Evolutionary conservation across 2,888 invertebrate genomes (phyloP).

Genomic region (Gymnosoma rotundatum): DNA sequence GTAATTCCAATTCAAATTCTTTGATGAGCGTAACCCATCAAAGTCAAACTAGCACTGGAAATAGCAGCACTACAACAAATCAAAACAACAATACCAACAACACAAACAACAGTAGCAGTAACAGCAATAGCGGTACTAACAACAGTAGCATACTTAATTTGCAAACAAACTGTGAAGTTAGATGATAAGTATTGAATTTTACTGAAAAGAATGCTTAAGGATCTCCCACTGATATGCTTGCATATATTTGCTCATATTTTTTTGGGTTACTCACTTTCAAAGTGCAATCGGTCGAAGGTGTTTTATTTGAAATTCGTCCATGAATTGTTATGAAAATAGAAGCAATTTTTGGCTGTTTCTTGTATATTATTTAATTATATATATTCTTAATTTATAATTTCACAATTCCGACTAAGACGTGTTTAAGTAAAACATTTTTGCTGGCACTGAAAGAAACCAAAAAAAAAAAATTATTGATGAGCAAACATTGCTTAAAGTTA

Average conservation of each 20-base stretch:
- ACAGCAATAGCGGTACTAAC: slow-evolving; percentile 71
- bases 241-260: slow-evolving; percentile 35
- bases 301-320: background rate
- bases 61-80: slow-evolving; percentile 64
- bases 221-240: slow-evolving; percentile 12
- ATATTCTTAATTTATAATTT: background rate
- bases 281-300: background rate
- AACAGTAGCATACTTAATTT: slow-evolving; percentile 83
- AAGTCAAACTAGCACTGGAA: slow-evolving; percentile 73
- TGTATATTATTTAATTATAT: too few relatives aligned
- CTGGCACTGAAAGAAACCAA: slow-evolving; percentile 21
- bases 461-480: slow-evolving; percentile 2
- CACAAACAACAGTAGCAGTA: slow-evolving; percentile 71
- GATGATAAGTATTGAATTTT: slow-evolving; percentile 83
- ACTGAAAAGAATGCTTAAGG: slow-evolving; percentile 11
- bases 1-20: slow-evolving; percentile 73
- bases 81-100: slow-evolving; percentile 65
- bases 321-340: background rate
- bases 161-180: slow-evolving; percentile 93
- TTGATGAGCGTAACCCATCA: slow-evolving; percentile 54
- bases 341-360: background rate
- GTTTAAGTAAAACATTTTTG: slow-evolving; percentile 31
- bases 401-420: background rate
- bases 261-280: slow-evolving; percentile 22
- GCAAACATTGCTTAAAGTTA: slow-evolving; percentile 57